phyloP scores from a whole-genome alignment of 92 coral and sea anemone species.

The Actinernus sp. region DNA sequence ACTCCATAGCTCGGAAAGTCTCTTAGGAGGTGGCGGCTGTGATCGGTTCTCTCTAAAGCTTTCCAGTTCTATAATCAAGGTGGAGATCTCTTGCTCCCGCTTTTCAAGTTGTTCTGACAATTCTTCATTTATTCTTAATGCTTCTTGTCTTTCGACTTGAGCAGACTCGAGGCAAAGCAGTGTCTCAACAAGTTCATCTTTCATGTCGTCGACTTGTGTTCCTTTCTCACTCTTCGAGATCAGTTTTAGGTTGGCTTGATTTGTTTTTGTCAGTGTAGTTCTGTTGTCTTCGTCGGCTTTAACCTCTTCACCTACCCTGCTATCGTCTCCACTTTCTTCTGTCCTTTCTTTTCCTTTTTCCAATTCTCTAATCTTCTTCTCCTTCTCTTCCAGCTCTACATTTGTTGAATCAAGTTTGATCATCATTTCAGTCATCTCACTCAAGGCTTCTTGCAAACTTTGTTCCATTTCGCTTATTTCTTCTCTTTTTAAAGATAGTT shows the following conservation, averaged over 20 bases:
- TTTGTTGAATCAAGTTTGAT: constrained; percentile 6
- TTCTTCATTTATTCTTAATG: constrained; percentile 36
- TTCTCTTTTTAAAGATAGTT: constrained; percentile 55
- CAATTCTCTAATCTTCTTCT: not conserved
- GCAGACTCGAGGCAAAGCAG: constrained; percentile 15
- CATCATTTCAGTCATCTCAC: constrained; percentile 17
- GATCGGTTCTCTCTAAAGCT: not conserved
- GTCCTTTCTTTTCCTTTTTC: not conserved
- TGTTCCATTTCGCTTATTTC: constrained; percentile 45
- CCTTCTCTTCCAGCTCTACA: constrained; percentile 1
- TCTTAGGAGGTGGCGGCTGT: constrained; percentile 1
- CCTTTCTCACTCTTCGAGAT: constrained; percentile 1
- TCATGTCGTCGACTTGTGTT: constrained; percentile 4
- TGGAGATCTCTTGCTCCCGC: constrained; percentile 34
- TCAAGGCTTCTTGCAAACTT: constrained; percentile 36
- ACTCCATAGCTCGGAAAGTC: constrained; percentile 42
- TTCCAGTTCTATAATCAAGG: constrained; percentile 10
- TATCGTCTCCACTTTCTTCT: not conserved
- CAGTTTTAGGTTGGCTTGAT: too few relatives aligned
- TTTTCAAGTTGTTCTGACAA: constrained; percentile 27
- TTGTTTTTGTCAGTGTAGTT: not conserved
- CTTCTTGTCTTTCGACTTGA: constrained; percentile 35
- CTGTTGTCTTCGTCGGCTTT: not conserved
- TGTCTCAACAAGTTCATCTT: constrained; percentile 36
- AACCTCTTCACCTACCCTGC: constrained; percentile 1